Conservation (phyloP, 2,797 vertebrate genomes). For the Cyclura pinguis region DNA sequence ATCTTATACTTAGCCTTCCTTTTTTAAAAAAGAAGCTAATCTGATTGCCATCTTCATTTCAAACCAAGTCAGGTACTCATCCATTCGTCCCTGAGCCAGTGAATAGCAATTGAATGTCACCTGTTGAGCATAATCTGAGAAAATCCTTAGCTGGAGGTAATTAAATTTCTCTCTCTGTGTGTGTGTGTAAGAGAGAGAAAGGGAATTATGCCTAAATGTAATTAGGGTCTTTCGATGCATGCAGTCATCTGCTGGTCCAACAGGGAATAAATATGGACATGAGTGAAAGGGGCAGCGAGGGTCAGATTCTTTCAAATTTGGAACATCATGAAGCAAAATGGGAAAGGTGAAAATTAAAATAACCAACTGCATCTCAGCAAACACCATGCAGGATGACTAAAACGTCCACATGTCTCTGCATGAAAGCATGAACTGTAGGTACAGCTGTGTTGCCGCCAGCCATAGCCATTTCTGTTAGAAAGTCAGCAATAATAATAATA, state of each 20-base stretch:
- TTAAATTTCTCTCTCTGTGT: conserved; percentile 22
- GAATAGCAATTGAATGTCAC: not conserved
- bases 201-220: conserved; percentile 3
- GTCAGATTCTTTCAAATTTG: not conserved
- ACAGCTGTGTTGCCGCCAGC: not conserved
- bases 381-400: not conserved
- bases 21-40: not conserved
- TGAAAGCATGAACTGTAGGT: not conserved
- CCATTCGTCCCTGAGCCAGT: not conserved
- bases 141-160: conserved; percentile 22
- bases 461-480: not conserved
- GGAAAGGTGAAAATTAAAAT: conserved; percentile 6
- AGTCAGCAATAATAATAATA: too few relatives aligned
- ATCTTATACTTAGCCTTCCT: not conserved
- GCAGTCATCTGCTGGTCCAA: not conserved
- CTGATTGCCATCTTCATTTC: not conserved
- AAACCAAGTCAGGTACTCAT: not conserved
- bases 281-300: conserved; percentile 11
- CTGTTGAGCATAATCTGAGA: conserved; percentile 17
- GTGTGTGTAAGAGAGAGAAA: too few relatives aligned
- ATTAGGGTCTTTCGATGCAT: conserved; percentile 29
- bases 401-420: not conserved
- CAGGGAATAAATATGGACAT: not conserved
- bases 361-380: not conserved
- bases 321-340: not conserved